Base-by-base conservation (phyloP, 2,888 invertebrate genomes). In the Caenorhabditis becei region DNA sequence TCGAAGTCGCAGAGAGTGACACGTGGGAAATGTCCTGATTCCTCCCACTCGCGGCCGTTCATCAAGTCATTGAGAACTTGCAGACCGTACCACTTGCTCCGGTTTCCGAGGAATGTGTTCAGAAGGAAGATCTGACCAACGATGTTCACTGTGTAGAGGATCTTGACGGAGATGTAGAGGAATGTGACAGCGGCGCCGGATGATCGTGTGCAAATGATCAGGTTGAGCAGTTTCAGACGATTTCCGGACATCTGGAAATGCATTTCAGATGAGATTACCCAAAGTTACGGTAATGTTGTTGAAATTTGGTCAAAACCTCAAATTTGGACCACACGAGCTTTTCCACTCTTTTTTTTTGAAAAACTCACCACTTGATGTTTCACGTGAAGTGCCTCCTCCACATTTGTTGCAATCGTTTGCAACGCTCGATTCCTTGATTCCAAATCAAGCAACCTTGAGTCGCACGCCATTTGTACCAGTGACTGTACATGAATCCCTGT, bases 1-100 rank as follows among this genome's bases (percentile, higher is more conserved):
- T 91, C 91, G 74, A 91, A 91, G 71, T 91, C 91, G 77, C 91
- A 91, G n/a, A 91, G 74, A 16, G 91, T 91, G 8, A 91, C 91
- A 24, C 91, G 83, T 2, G 90, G 90, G 51, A 91, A 89, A 69
- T 89, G 88, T 5, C 90, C 89, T 8, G 86, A 86, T 67, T 91
- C 91, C 67, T 90, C 89, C 91, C 91, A 91, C 70, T 91, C 91
- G 14, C 90, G 80, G 16, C 91, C 91, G 78, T 89, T 90, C 90
- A 91, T 89, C 72, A 91, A 78, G 66, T 91, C 91, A 63, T 88
- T 89, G 20, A 91, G 81, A 35, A 90, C 90, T 86, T 91, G 87
- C 61, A 91, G 77, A 8, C 91, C 91, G 83, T 91, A 91, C 88
- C 89, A 90, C 75, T 87, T 86, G 70, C 87, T 85, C n/a, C 88